Percentiles rank a stretch among this genome's conserved stretches.
These are phyloP conservation scores for Caenorhabditis uteleia DNA, from an alignment of 2,888 invertebrate species.

Conservation along the genomic window DNA sequence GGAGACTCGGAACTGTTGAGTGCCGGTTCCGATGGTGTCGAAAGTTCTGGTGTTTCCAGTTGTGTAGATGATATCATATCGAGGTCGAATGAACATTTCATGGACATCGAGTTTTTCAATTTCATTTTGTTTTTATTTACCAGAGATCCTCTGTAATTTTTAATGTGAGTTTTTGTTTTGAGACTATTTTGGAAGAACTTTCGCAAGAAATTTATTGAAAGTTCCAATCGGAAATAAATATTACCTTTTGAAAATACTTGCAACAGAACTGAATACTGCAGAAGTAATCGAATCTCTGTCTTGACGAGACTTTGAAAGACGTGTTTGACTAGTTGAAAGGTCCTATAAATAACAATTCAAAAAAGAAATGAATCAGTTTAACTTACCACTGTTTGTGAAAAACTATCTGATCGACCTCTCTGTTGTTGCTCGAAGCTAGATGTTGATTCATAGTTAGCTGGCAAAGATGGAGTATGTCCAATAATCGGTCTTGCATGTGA, in stretches of 20 bases:
- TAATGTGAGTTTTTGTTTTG: no score
- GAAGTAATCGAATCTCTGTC: constrained; percentile 18
- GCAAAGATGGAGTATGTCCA: no score
- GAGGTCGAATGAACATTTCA: neutral
- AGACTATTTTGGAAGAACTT: no score
- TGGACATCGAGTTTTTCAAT: neutral
- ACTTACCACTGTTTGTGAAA: neutral
- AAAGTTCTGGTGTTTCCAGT: neutral
- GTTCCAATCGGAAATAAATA: neutral
- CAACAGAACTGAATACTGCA: constrained; percentile 12
- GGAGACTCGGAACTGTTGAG: neutral
- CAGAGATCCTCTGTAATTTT: neutral
- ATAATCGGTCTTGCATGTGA: no score
- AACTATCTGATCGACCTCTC: neutral
- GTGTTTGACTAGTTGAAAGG: constrained; percentile 6
- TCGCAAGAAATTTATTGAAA: neutral
- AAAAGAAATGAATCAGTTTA: neutral
- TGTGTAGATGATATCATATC: neutral
- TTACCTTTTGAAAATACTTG: constrained; percentile 26
- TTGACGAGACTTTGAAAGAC: constrained; percentile 5
- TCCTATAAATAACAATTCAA: neutral
- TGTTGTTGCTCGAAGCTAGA: neutral
- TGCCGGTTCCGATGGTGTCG: neutral
- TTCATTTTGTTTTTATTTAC: neutral
- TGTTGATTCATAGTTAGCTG: neutral